Conservation (phyloP, 2,113 vertebrate species). For the Chrysemys picta region DNA sequence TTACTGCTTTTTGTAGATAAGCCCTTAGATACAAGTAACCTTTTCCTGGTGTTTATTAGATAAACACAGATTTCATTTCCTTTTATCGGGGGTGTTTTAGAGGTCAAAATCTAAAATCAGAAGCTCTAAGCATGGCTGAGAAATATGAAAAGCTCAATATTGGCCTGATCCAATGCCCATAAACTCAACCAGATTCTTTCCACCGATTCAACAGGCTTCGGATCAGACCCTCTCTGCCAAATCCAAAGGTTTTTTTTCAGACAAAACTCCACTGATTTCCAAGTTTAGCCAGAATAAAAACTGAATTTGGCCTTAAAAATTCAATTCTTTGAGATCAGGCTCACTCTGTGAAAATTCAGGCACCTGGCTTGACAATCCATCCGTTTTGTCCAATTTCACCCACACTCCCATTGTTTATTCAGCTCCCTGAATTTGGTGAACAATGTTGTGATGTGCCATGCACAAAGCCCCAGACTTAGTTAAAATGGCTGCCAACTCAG, state of each 20-base stretch:
- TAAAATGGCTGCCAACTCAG: slow-evolving; percentile 58
- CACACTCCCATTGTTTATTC: slow-evolving; percentile 51
- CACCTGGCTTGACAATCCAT: slow-evolving; percentile 47
- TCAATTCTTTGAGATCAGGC: slow-evolving; percentile 52
- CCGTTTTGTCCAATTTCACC: slow-evolving; percentile 56
- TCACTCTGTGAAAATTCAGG: slow-evolving; percentile 39
- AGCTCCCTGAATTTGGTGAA: slow-evolving; percentile 61
- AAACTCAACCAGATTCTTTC: slow-evolving; percentile 27
- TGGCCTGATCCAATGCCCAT: background rate
- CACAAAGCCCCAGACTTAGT: slow-evolving; percentile 60
- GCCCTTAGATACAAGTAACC: background rate
- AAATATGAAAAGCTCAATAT: background rate
- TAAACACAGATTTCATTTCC: background rate
- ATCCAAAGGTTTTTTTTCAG: background rate
- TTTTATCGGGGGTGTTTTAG: background rate
- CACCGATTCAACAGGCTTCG: slow-evolving; percentile 15
- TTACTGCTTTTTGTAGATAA: background rate
- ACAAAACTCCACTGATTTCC: slow-evolving; percentile 26
- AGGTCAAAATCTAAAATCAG: background rate
- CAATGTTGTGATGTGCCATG: slow-evolving; percentile 60
- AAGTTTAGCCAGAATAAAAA: slow-evolving; percentile 41
- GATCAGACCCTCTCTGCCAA: background rate
- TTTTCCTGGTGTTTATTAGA: too few species aligned
- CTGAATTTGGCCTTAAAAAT: slow-evolving; percentile 56
- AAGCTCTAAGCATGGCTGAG: background rate